phyloP scores from a whole-genome alignment of 1,140 invertebrate species.

The Colletes gigas region DNA sequence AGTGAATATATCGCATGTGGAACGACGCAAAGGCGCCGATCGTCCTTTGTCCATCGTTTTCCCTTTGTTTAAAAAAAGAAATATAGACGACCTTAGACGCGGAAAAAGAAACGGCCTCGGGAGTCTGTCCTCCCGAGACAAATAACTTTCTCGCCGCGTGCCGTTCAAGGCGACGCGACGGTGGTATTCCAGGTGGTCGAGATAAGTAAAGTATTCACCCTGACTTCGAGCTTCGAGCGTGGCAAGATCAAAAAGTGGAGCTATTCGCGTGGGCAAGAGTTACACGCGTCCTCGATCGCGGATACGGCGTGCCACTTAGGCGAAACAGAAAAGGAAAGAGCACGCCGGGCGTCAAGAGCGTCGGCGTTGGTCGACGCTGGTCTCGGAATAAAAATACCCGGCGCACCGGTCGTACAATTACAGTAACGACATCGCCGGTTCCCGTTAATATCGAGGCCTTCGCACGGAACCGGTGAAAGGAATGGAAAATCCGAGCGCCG shows the following conservation, averaged over 20 bases:
- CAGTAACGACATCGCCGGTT: slow-evolving; percentile 1
- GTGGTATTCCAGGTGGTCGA: background rate
- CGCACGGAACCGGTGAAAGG: slow-evolving; percentile 23
- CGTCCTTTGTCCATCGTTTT: too few species aligned
- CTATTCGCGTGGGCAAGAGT: background rate
- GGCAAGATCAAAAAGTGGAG: background rate
- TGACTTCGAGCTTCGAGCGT: background rate
- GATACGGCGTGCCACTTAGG: background rate
- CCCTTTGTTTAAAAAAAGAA: too few species aligned
- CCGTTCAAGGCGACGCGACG: too few species aligned
- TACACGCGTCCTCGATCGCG: background rate
- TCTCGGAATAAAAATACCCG: background rate
- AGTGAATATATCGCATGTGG: too few species aligned
- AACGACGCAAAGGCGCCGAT: too few species aligned
- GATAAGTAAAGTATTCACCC: background rate
- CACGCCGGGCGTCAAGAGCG: background rate
- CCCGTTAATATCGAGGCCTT: slow-evolving; percentile 11
- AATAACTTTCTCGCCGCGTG: background rate
- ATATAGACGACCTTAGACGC: too few species aligned
- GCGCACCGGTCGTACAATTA: slow-evolving; percentile 7
- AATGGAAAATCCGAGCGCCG: slow-evolving; percentile 18
- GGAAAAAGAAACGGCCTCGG: too few species aligned
- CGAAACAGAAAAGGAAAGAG: background rate
- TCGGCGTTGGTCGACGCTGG: background rate
- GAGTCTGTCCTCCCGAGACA: background rate